Base-by-base conservation (phyloP, 2,797 vertebrate species). In the Pristis pectinata region DNA sequence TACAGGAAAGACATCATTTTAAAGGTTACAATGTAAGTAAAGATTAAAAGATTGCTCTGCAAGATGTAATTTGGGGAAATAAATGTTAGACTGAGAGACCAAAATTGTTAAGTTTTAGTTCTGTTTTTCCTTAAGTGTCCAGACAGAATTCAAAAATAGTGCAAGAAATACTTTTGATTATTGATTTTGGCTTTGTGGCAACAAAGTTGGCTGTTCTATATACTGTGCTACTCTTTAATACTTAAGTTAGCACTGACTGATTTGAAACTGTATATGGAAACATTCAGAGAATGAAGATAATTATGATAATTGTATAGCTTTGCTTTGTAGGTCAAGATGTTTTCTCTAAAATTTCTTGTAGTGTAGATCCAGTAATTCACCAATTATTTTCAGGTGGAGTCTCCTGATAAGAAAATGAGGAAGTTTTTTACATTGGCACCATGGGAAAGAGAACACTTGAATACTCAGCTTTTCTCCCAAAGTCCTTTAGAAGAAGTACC, bases 391-490 rank as follows among this genome's bases (percentile, higher is more conserved):
- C 95, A 99, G 99, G 98, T 98, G 95, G 99, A 98, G 95, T 98
- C 98, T 19, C 98, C 98, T 2, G 98, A 98, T 94, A 98, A 98
- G 95, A 98, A 97, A 96, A 95, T 96, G 61, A 98, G 97, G 95
- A 98, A 97, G 2, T 98, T 98, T 95, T 98, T 99, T 96, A 97
- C 97, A 92, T 97, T 96, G 0, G 97, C 95, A 96, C 98, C 98
- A 95, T 99, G 99, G 99, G 99, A 99, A 96, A 98, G 97, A 94
- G 98, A 98, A 95, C 97, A 97, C 94, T 97, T 99, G 93, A 98
- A 98, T 94, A 96, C 98, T 67, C 98, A 99, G 96, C 98, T 99
- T 95, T 99, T 99, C 95, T 96, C 98, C 24, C 98, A 98, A 19
- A 96, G 96, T 49, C 61, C 97, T 0, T 95, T 97, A 95, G 98